Base-by-base conservation (phyloP, 2,113 vertebrate species). In the Micronycteris hirsuta region DNA sequence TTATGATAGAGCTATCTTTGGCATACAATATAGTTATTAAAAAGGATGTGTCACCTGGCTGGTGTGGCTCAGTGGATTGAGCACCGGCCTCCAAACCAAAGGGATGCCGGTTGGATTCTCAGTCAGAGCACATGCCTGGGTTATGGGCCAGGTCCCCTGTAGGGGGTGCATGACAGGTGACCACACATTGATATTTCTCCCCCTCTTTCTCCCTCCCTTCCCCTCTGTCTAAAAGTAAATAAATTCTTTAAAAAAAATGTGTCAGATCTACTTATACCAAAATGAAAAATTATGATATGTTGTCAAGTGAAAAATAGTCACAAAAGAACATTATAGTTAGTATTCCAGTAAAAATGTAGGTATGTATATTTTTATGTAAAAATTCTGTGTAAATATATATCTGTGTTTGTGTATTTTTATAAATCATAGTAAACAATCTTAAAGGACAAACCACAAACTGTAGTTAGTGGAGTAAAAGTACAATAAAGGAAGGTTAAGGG, bases 391-490 rank as follows among this genome's bases (percentile, higher is more conserved):
- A 68, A 54, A 58, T 90, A 89, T 24, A 28, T 67, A 56, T 41
- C 26, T 89, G 13, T 77, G 5, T 70, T 26, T 93, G 26, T 80
- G 67, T 86, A 38, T 65, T 41, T 65, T 86, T 70, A 70, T 24
- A 82, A 82, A 33, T 91, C 61, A 81, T 5, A 73, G 68, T 84
- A 87, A 73, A 86, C 28, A 3, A 67, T 63, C 33, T 56, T 65
- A 85, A 86, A 85, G n/a, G 56, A 65, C 56, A 91, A 90, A 83
- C 41, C 76, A 74, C 14, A 80, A 92, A 92, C 49, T 89, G 28
- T 56, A 5, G 26, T 63, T 28, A 85, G 17, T 84, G 58, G 6
- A 92, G 19, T 19, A 83, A 10, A 5, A 56, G 3, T 43, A 45
- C 28, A 63, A 63, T 63, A 36, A 83, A 78, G 43, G 28, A 49